A percentile compares a stretch with the other conserved stretches of the same genome.
Evolutionary conservation across 2,113 vertebrate genomes (phyloP).

Genomic region (Chloroceryle aenea): DNA sequence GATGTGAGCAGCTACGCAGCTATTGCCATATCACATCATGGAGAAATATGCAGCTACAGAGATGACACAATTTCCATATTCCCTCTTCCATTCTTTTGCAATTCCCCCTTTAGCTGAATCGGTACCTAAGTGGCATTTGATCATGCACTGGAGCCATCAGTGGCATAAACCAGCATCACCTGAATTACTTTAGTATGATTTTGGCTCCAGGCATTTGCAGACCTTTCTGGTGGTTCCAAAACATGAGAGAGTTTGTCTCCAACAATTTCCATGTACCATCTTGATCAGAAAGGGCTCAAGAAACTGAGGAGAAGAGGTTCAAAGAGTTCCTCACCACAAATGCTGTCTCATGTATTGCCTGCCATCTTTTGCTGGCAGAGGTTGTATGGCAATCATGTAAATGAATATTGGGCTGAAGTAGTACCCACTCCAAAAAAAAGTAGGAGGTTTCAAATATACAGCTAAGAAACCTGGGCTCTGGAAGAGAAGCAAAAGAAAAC

Average conservation of each 20-base stretch:
- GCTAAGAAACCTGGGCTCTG: background rate
- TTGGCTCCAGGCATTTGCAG: background rate
- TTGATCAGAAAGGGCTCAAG: background rate
- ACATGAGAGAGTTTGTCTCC: background rate
- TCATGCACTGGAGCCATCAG: background rate
- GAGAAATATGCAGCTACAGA: background rate
- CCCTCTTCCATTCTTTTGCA: background rate
- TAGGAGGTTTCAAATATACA: background rate
- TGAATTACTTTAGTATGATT: background rate
- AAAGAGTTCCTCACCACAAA: background rate
- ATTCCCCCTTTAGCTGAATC: background rate
- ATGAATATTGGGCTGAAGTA: background rate
- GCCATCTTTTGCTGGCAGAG: background rate
- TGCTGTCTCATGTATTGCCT: background rate
- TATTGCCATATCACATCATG: fast-evolving
- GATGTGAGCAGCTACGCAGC: background rate
- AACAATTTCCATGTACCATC: fast-evolving
- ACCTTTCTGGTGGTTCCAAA: background rate
- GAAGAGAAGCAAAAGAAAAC: background rate
- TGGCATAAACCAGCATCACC: background rate
- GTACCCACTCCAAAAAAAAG: background rate
- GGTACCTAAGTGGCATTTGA: background rate
- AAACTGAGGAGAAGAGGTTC: background rate
- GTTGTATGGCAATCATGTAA: background rate
- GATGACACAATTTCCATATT: background rate